These are phyloP conservation scores for Falco rusticolus DNA, from an alignment of 2,797 vertebrate species.

Conservation along the genomic window DNA sequence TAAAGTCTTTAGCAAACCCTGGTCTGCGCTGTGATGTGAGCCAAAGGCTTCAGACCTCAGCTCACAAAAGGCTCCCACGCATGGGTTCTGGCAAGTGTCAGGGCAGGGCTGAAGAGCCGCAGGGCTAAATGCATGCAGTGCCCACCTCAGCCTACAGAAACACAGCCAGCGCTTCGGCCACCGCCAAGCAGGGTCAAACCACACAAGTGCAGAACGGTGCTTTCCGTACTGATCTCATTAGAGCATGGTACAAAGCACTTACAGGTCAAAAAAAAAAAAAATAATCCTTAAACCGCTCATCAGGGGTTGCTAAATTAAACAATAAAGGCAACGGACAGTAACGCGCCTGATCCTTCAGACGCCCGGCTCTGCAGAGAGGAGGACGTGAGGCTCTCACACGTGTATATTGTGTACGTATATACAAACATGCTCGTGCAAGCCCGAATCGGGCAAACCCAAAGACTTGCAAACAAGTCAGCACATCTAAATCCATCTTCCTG, in stretches of 20 bases:
- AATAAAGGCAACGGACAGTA: background rate
- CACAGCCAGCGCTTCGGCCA: background rate
- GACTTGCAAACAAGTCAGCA: constrained; percentile 23
- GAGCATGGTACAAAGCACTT: background rate
- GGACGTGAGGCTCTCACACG: background rate
- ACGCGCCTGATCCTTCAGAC: background rate
- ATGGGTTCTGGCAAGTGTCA: background rate
- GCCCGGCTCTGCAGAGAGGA: background rate
- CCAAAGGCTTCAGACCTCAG: background rate
- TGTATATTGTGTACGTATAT: background rate
- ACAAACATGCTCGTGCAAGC: background rate
- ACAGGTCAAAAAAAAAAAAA: background rate
- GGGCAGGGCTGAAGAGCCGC: background rate
- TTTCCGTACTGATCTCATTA: background rate
- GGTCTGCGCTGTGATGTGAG: accelerated
- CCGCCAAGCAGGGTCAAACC: accelerated
- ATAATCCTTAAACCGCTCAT: background rate
- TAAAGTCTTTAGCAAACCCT: background rate
- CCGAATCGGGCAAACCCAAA: background rate
- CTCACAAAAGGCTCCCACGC: background rate
- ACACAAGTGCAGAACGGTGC: accelerated
- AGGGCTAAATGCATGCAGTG: accelerated
- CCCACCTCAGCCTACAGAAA: background rate
- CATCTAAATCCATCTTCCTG: background rate
- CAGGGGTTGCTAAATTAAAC: background rate